A percentile compares a stretch with the other conserved stretches of the same genome.
These are phyloP conservation scores for Drosophila kambysellisi DNA, from an alignment of 2,888 invertebrate genomes.

Conservation along the genomic window DNA sequence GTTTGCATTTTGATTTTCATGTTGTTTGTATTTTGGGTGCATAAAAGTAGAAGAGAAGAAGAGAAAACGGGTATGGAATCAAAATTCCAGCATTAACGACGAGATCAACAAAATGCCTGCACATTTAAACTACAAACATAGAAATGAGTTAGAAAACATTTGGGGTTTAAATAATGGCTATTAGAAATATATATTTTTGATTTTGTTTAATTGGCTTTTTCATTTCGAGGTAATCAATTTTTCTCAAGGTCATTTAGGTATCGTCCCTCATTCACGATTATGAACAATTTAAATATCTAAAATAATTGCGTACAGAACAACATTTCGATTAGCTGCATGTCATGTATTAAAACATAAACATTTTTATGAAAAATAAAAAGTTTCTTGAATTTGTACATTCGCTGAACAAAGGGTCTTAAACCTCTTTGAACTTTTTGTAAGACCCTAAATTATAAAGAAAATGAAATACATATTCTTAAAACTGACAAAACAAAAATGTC, in stretches of 20 bases:
- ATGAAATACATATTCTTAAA: neutral
- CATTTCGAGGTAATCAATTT: neutral
- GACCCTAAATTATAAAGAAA: neutral
- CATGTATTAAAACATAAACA: neutral
- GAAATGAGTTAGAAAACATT: slow-evolving; percentile 15
- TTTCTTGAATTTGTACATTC: neutral
- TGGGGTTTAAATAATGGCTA: neutral
- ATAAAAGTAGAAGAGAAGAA: slow-evolving; percentile 78
- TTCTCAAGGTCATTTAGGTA: neutral
- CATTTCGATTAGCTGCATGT: neutral
- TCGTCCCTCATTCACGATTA: neutral
- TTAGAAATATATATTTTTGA: neutral
- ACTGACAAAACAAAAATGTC: neutral
- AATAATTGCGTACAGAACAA: neutral
- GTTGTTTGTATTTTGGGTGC: slow-evolving; percentile 42
- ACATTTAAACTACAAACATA: slow-evolving; percentile 48
- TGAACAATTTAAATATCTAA: neutral
- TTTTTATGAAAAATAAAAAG: neutral
- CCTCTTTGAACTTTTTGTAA: neutral
- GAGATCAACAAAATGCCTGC: slow-evolving; percentile 49
- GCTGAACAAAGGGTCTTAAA: neutral
- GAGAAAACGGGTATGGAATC: slow-evolving; percentile 80
- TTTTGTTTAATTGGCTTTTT: neutral
- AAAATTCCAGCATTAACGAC: slow-evolving; percentile 82
- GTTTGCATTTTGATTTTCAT: slow-evolving; percentile 16